phyloP scores from a whole-genome alignment of 1,140 invertebrate species.

The Trichoplusia ni region DNA sequence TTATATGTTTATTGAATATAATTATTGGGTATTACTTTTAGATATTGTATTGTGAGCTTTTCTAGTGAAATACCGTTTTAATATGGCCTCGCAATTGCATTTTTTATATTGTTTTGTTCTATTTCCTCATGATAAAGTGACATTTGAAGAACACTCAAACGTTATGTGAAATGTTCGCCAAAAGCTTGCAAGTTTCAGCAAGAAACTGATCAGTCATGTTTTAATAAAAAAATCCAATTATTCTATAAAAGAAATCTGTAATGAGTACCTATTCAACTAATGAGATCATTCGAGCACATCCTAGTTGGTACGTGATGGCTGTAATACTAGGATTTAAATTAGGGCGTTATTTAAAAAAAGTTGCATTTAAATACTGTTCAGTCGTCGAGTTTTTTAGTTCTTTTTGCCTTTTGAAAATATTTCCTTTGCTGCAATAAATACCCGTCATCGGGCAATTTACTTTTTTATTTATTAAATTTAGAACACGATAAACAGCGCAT shows the following conservation, averaged over 20 bases:
- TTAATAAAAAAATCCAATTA: slow-evolving; percentile 55
- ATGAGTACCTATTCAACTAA: slow-evolving; percentile 37
- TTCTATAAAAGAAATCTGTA: slow-evolving; percentile 47
- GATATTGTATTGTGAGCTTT: not conserved
- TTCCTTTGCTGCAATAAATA: slow-evolving; percentile 7
- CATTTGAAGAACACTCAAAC: not conserved
- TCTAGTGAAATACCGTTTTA: not conserved
- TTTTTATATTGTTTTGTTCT: too few relatives aligned
- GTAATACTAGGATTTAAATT: slow-evolving; percentile 6
- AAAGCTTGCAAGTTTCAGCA: slow-evolving; percentile 11
- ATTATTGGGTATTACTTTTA: slow-evolving; percentile 17
- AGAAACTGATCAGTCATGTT: slow-evolving; percentile 34
- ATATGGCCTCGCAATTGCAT: too few relatives aligned
- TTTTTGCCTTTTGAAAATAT: not conserved
- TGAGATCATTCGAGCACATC: slow-evolving; percentile 37
- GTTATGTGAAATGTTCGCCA: not conserved
- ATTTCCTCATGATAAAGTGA: slow-evolving; percentile 4
- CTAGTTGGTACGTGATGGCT: slow-evolving; percentile 35
- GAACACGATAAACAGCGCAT: slow-evolving; percentile 31
- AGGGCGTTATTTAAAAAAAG: not conserved
- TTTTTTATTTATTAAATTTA: slow-evolving; percentile 34
- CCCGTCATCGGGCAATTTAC: slow-evolving; percentile 4
- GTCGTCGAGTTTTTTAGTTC: too few relatives aligned
- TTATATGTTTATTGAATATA: slow-evolving; percentile 37
- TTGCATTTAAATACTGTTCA: too few relatives aligned